A percentile compares a stretch with the other conserved stretches of the same genome.
Evolutionary conservation across 2,888 invertebrate genomes (phyloP).

Genomic region (Eupithecia subumbrata): DNA sequence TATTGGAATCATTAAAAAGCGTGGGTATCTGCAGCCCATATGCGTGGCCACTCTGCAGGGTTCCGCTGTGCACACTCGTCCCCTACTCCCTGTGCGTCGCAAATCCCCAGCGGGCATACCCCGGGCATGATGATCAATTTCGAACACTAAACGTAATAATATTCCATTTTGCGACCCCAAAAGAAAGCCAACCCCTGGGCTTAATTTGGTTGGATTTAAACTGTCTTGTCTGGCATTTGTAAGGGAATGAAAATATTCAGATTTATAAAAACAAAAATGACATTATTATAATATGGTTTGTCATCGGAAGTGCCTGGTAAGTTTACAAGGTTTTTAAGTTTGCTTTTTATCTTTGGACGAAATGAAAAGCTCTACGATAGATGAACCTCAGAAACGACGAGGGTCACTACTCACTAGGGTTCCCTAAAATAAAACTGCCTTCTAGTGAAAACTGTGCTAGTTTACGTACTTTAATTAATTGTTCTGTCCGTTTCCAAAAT

Average conservation of each 20-base stretch:
- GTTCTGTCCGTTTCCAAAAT: background rate
- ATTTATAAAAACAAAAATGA: background rate
- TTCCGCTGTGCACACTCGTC: slow-evolving; percentile 50
- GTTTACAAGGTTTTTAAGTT: background rate
- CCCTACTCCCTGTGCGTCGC: slow-evolving; percentile 42
- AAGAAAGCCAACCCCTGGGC: slow-evolving; percentile 53
- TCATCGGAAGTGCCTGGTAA: background rate
- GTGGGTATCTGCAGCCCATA: slow-evolving; percentile 50
- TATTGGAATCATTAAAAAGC: background rate
- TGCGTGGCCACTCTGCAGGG: slow-evolving; percentile 62
- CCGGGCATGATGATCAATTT: slow-evolving; percentile 70
- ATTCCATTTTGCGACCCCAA: slow-evolving; percentile 65
- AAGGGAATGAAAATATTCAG: slow-evolving; percentile 9
- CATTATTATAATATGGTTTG: too few species aligned
- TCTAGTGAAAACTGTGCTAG: background rate
- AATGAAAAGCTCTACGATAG: background rate
- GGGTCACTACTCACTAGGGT: background rate
- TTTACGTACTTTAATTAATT: background rate
- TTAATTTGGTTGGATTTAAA: slow-evolving; percentile 56
- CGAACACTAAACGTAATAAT: slow-evolving; percentile 71
- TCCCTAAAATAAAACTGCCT: background rate
- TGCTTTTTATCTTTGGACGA: background rate
- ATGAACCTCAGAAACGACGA: background rate
- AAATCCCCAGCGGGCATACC: slow-evolving; percentile 61
- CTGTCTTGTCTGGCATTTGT: slow-evolving; percentile 41